phyloP scores from a whole-genome alignment of 1,140 invertebrate species.

The Mesaphorura yosii region DNA sequence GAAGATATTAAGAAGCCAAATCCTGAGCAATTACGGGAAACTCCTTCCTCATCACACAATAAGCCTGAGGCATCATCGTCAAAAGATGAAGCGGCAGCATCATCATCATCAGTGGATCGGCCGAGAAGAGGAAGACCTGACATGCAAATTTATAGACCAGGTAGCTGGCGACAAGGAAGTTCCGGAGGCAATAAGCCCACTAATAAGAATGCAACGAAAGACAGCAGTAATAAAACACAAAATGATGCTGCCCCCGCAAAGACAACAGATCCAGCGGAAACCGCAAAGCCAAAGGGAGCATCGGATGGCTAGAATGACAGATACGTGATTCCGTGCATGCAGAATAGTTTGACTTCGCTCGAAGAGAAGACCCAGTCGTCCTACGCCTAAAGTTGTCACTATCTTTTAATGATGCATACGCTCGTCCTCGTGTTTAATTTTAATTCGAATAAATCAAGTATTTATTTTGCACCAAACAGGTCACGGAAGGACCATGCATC shows the following conservation, averaged over 20 bases:
- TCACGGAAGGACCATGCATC: neutral
- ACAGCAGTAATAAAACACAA: too few relatives aligned
- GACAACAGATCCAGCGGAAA: neutral
- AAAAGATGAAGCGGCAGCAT: neutral
- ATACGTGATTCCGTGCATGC: neutral
- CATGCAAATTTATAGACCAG: constrained; percentile 25
- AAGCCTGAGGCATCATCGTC: neutral
- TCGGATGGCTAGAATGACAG: neutral
- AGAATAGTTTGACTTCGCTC: neutral
- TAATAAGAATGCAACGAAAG: neutral
- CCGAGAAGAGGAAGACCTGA: constrained; percentile 20
- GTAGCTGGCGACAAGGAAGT: constrained; percentile 7
- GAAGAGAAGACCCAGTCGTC: too few relatives aligned
- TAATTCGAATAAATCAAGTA: too few relatives aligned
- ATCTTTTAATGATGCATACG: too few relatives aligned
- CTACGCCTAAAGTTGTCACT: too few relatives aligned
- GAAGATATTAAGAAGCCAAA: neutral
- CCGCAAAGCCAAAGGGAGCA: neutral
- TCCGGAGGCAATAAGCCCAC: neutral
- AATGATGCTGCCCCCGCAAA: neutral
- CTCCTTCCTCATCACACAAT: neutral
- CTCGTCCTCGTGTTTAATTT: too few relatives aligned
- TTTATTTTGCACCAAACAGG: neutral
- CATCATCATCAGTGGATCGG: neutral
- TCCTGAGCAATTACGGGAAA: neutral